These are phyloP conservation scores for Hydra vulgaris DNA, from an alignment of 30 jellyfish, hydroid and myxozoan genomes.

Conservation along the genomic window DNA sequence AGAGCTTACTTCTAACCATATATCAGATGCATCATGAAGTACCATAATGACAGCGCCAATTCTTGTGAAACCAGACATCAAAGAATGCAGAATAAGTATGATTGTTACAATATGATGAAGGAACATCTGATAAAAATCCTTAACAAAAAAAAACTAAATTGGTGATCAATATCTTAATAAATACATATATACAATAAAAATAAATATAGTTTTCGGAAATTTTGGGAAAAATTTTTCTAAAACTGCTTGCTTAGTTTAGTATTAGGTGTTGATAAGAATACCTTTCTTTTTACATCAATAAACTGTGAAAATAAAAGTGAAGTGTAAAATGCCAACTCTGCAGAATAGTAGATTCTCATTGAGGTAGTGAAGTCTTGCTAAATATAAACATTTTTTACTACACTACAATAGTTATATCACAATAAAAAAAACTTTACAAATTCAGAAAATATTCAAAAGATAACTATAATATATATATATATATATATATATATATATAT, in stretches of 20 bases:
- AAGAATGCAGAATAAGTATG: constrained; percentile 51
- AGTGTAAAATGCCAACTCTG: constrained; percentile 65
- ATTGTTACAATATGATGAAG: constrained; percentile 77
- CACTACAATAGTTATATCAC: neutral
- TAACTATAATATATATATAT: too few species aligned
- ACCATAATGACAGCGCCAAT: constrained; percentile 72
- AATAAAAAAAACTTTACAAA: too few species aligned
- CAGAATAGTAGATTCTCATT: constrained; percentile 48
- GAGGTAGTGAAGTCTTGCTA: constrained; percentile 65
- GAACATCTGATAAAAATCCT: constrained; percentile 96
- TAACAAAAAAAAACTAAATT: too few species aligned
- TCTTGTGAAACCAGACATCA: constrained; percentile 46
- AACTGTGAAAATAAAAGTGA: constrained; percentile 73
- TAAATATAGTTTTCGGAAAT: neutral
- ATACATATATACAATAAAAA: too few species aligned
- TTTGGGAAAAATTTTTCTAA: neutral
- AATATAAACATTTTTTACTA: neutral
- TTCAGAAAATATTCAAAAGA: too few species aligned
- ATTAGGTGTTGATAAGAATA: too few species aligned
- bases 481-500: too few species aligned
- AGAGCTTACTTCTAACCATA: constrained; percentile 78
- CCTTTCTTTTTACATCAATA: constrained; percentile 84
- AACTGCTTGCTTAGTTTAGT: too few species aligned
- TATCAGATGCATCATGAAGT: constrained; percentile 81
- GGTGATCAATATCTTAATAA: neutral